A percentile compares a stretch with the other conserved stretches of the same genome.
These are phyloP conservation scores for Austrolebias charrua DNA, from an alignment of 2,797 vertebrate genomes.

Conservation along the genomic window DNA sequence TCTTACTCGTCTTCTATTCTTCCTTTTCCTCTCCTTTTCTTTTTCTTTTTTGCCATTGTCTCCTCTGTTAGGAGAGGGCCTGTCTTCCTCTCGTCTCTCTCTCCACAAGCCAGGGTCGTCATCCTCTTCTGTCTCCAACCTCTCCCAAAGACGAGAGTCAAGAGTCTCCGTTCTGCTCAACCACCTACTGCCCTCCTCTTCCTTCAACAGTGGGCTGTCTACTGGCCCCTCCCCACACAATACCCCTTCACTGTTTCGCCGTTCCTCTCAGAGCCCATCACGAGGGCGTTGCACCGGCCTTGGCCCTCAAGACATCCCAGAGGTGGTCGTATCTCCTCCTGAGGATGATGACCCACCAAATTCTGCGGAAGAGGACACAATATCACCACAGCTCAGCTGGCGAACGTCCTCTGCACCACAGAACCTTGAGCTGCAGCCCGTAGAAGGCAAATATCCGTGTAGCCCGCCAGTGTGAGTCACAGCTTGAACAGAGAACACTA, in stretches of 20 bases:
- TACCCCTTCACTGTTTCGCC: conserved; percentile 85
- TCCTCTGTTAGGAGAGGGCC: conserved; percentile 94
- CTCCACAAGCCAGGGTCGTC: conserved; percentile 88
- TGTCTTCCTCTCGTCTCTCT: conserved; percentile 94
- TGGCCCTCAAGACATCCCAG: conserved; percentile 85
- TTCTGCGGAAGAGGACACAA: conserved; percentile 70
- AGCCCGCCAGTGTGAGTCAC: conserved; percentile 82
- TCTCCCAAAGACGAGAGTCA: conserved; percentile 89
- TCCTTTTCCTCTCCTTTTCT: conserved; percentile 38
- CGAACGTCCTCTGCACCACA: conserved; percentile 59
- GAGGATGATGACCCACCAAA: conserved; percentile 86
- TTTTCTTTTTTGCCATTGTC: conserved; percentile 58
- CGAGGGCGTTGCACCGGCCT: conserved; percentile 72
- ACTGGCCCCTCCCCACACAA: conserved; percentile 80
- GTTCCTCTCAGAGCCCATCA: conserved; percentile 51
- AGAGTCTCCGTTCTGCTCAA: conserved; percentile 89
- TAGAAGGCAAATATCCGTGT: conserved; percentile 95
- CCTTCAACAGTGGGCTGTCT: conserved; percentile 79
- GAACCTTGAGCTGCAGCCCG: conserved; percentile 72
- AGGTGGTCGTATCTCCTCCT: conserved; percentile 92
- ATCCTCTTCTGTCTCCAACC: conserved; percentile 86
- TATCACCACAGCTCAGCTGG: conserved; percentile 62
- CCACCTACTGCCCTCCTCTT: conserved; percentile 91
- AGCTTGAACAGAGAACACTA: conserved; percentile 80
- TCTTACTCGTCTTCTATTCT: conserved; percentile 38